phyloP scores from a whole-genome alignment of 2,113 vertebrate genomes.

The Emberiza fucata region DNA sequence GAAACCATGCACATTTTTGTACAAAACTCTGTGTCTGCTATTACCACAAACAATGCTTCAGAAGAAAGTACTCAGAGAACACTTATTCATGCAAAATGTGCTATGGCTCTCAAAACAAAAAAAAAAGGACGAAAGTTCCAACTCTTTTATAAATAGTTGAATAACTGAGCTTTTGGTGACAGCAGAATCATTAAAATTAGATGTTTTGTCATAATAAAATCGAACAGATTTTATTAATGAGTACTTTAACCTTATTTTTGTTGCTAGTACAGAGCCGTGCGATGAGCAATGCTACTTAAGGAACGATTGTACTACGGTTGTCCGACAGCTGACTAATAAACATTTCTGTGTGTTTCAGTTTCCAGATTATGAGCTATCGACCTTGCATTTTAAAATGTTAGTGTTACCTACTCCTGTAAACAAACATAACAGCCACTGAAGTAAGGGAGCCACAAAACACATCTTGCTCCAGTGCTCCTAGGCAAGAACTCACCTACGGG shows the following conservation, averaged over 20 bases:
- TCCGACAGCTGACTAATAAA: neutral
- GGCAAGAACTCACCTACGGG: neutral
- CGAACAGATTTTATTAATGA: neutral
- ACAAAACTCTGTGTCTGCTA: conserved; percentile 23
- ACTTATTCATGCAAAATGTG: neutral
- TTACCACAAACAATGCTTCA: conserved; percentile 8
- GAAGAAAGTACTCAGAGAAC: conserved; percentile 20
- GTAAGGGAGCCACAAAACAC: neutral
- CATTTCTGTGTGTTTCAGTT: neutral
- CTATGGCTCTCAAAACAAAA: neutral
- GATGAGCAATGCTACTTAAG: neutral
- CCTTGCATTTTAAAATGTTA: neutral
- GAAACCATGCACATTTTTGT: neutral
- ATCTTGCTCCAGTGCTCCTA: neutral
- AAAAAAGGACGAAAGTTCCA: neutral
- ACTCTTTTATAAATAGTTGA: neutral
- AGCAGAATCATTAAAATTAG: neutral
- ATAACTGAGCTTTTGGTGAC: neutral
- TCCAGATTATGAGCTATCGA: neutral
- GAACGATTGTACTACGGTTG: rapidly evolving
- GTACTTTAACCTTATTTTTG: neutral
- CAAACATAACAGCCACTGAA: neutral
- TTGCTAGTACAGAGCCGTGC: neutral
- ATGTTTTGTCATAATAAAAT: neutral
- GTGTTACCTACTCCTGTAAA: neutral